Percentiles rank a stretch among this genome's conserved stretches.
Conservation (phyloP, 2,888 invertebrate genomes). For the Netelia virgata region DNA sequence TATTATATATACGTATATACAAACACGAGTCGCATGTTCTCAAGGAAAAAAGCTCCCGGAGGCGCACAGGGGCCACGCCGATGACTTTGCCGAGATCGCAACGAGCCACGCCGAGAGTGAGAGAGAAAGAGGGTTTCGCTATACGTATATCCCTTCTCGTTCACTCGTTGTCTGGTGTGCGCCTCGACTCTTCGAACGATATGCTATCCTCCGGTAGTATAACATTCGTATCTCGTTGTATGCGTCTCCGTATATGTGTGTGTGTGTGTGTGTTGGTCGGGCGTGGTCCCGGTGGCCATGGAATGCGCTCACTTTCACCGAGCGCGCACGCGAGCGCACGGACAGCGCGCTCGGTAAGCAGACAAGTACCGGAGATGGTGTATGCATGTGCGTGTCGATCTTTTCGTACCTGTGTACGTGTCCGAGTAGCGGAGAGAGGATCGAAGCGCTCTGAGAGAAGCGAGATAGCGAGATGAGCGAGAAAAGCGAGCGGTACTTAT, state of each 20-base stretch:
- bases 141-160: constrained; percentile 15
- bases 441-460: constrained; percentile 51
- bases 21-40: constrained; percentile 38
- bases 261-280: constrained; percentile 81
- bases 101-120: constrained; percentile 39
- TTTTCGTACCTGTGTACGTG: constrained; percentile 9
- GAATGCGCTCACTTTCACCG: constrained; percentile 85
- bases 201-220: constrained; percentile 40
- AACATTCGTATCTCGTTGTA: constrained; percentile 13
- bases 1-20: constrained; percentile 3
- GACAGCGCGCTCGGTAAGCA: constrained; percentile 63
- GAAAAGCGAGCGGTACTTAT: constrained; percentile 67
- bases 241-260: constrained; percentile 31
- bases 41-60: constrained; percentile 53
- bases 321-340: constrained; percentile 76
- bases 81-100: constrained; percentile 66
- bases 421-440: constrained; percentile 53
- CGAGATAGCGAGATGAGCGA: constrained; percentile 64
- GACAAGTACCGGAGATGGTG: constrained; percentile 45
- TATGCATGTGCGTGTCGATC: constrained; percentile 2
- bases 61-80: constrained; percentile 57
- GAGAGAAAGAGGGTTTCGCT: constrained; percentile 30
- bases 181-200: constrained; percentile 50
- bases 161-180: constrained; percentile 28
- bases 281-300: constrained; percentile 85